phyloP scores from a whole-genome alignment of 2,113 vertebrate species.

The Polyodon spathula region DNA sequence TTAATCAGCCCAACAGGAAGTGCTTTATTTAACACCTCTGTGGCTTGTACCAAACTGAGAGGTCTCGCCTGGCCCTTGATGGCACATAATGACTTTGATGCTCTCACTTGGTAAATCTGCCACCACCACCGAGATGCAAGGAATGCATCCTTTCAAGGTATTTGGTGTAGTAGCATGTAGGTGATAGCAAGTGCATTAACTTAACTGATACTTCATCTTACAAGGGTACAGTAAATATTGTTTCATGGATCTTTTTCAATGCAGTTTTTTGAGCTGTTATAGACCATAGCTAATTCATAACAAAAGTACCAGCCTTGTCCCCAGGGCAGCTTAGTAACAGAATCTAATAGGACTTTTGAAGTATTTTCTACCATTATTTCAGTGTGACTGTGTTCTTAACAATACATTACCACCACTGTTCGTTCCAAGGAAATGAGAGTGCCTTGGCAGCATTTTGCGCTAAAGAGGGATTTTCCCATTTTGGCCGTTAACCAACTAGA shows the following conservation, averaged over 20 bases:
- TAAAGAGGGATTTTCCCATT: constrained; percentile 57
- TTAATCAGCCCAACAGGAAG: neutral
- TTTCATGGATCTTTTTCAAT: neutral
- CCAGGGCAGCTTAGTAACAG: neutral
- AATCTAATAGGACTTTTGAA: neutral
- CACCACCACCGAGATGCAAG: constrained; percentile 2
- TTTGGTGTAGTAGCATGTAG: too few species aligned
- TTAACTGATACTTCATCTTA: too few species aligned
- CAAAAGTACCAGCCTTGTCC: too few species aligned
- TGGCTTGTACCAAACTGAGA: neutral
- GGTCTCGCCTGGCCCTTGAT: neutral
- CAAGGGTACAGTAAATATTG: neutral
- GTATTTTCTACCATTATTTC: neutral
- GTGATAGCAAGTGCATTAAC: too few species aligned
- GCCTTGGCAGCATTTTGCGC: constrained; percentile 44
- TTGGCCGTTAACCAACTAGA: constrained; percentile 48
- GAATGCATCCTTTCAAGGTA: neutral
- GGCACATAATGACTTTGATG: neutral
- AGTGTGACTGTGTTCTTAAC: constrained; percentile 2
- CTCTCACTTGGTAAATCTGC: neutral
- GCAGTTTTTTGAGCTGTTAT: too few species aligned
- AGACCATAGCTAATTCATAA: too few species aligned
- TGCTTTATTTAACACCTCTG: constrained; percentile 8
- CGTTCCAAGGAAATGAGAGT: constrained; percentile 27
- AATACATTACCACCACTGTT: constrained; percentile 10